phyloP scores from a whole-genome alignment of 2,113 vertebrate genomes.

The Azemiops feae region DNA sequence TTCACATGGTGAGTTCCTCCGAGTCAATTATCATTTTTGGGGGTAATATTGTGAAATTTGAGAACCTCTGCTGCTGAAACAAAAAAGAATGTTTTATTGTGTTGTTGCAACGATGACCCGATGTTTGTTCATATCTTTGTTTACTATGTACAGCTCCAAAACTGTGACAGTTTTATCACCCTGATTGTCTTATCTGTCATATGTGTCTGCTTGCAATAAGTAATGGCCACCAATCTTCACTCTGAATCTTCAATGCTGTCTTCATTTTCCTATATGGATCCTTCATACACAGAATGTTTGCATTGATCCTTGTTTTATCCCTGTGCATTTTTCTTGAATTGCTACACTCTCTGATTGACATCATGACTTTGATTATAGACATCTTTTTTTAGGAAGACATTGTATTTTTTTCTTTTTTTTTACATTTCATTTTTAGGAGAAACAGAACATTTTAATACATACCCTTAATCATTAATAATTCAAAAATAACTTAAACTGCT shows the following conservation, averaged over 20 bases:
- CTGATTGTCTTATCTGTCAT: background rate
- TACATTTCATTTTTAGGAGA: background rate
- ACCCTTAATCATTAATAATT: background rate
- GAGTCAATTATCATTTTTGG: background rate
- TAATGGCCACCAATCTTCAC: background rate
- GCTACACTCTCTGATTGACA: too few relatives aligned
- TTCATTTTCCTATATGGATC: background rate
- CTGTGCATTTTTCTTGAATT: background rate
- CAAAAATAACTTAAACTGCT: background rate
- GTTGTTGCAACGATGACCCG: accelerated
- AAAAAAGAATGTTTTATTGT: background rate
- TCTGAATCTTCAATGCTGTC: background rate
- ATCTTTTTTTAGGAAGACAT: background rate
- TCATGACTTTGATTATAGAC: background rate
- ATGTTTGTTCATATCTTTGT: background rate
- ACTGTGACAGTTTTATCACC: constrained; percentile 2
- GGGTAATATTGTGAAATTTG: background rate
- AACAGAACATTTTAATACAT: background rate
- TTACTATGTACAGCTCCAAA: background rate
- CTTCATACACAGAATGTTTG: background rate
- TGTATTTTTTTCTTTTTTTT: background rate
- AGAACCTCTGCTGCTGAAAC: background rate
- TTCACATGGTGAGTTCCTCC: background rate
- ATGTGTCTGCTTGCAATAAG: background rate
- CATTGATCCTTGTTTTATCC: background rate